phyloP scores from a whole-genome alignment of 1,140 invertebrate genomes.

The Myzus persicae region DNA sequence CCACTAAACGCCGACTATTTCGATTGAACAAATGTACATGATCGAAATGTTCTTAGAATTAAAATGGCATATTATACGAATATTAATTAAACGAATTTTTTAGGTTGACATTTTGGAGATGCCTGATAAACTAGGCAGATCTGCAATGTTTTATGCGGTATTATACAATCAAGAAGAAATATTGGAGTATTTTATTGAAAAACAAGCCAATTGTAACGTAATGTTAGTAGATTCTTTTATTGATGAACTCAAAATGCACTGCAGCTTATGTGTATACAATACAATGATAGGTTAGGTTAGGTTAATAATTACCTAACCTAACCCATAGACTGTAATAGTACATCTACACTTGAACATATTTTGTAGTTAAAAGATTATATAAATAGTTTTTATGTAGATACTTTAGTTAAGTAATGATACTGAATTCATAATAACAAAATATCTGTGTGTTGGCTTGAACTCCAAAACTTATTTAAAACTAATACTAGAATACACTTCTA shows the following conservation, averaged over 20 bases:
- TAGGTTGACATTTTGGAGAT: conserved; percentile 46
- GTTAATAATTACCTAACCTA: too few relatives aligned
- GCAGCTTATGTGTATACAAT: background rate
- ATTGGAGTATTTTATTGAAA: conserved; percentile 48
- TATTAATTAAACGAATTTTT: conserved; percentile 13
- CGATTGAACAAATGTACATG: background rate
- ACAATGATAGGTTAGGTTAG: too few relatives aligned
- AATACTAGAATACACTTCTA: background rate
- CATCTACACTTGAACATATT: background rate
- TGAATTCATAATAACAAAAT: background rate
- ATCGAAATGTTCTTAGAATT: conserved; percentile 29
- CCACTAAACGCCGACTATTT: background rate
- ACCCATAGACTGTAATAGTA: too few relatives aligned
- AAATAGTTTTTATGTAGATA: background rate
- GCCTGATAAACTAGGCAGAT: conserved; percentile 44
- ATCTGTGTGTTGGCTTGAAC: background rate
- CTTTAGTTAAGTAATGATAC: background rate
- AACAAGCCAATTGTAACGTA: conserved; percentile 43
- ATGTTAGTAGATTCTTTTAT: conserved; percentile 34
- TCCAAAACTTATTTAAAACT: background rate
- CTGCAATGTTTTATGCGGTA: conserved; percentile 50
- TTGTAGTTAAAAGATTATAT: background rate
- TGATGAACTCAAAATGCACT: background rate
- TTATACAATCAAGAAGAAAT: conserved; percentile 54
- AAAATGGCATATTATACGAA: background rate